Conservation (phyloP, 2,113 vertebrate genomes). For the Struthio camelus region DNA sequence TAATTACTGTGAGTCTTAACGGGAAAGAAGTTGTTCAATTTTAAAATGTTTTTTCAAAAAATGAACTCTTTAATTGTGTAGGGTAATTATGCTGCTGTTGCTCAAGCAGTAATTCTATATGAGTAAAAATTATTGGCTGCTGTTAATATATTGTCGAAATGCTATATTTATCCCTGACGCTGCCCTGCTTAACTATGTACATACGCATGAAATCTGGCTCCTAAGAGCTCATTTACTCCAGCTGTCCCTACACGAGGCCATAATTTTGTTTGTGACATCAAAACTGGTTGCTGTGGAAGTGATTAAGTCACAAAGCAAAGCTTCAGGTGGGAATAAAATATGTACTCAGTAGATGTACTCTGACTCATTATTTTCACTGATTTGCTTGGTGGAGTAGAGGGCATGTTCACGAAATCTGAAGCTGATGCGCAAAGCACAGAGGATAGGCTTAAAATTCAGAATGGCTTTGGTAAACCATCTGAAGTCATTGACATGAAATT, state of each 20-base stretch:
- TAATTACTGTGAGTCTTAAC: not conserved
- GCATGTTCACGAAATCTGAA: not conserved
- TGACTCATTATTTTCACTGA: not conserved
- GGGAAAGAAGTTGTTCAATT: not conserved
- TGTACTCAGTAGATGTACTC: not conserved
- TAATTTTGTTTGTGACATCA: slow-evolving; percentile 32
- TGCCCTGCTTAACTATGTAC: slow-evolving; percentile 17
- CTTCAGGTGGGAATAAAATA: slow-evolving; percentile 22
- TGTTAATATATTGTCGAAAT: slow-evolving; percentile 18
- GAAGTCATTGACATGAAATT: not conserved
- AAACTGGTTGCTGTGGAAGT: slow-evolving; percentile 22
- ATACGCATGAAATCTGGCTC: slow-evolving; percentile 34
- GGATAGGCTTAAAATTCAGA: not conserved
- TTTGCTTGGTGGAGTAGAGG: not conserved
- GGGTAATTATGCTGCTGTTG: not conserved
- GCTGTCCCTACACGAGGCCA: not conserved
- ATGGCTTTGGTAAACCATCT: not conserved
- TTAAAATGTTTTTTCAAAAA: not conserved
- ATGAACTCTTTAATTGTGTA: not conserved
- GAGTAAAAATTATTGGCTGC: slow-evolving; percentile 37
- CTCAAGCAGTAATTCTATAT: not conserved
- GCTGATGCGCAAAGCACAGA: not conserved
- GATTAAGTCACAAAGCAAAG: not conserved
- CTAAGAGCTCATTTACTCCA: slow-evolving; percentile 44
- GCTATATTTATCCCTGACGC: slow-evolving; percentile 19